Percentiles rank a stretch among this genome's conserved stretches.
phyloP scores from a whole-genome alignment of 1,140 invertebrate species.

The Lamellibrachia luymesi region DNA sequence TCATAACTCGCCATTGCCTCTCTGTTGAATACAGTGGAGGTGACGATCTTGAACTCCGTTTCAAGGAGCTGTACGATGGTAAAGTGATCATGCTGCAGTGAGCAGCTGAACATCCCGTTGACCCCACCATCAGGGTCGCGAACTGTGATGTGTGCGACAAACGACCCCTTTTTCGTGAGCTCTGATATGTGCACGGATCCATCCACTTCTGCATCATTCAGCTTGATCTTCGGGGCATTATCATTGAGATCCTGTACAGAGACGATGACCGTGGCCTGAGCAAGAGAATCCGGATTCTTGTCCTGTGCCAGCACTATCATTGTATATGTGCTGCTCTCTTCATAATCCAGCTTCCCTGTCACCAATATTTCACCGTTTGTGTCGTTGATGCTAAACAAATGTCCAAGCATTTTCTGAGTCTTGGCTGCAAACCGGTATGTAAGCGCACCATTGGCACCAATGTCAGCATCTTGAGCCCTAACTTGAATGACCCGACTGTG shows the following conservation, averaged over 20 bases:
- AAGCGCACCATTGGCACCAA: conserved; percentile 3
- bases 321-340: conserved; percentile 59
- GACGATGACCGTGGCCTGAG: conserved; percentile 66
- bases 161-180: conserved; percentile 18
- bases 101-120: conserved; percentile 24
- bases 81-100: neutral
- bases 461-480: conserved; percentile 78
- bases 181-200: conserved; percentile 19
- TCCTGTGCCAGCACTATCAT: conserved; percentile 29
- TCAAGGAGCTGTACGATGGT: conserved; percentile 10
- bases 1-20: conserved; percentile 17
- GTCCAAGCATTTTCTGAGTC: neutral
- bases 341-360: conserved; percentile 71
- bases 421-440: conserved; percentile 22
- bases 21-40: conserved; percentile 38
- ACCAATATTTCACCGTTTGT: conserved; percentile 41
- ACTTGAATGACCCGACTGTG: conserved; percentile 82
- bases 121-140: conserved; percentile 23
- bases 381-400: conserved; percentile 23
- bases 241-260: conserved; percentile 27
- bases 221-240: conserved; percentile 25
- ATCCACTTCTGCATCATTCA: conserved; percentile 16
- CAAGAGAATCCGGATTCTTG: conserved; percentile 64
- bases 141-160: conserved; percentile 27
- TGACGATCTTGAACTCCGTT: conserved; percentile 43